Evolutionary conservation across 92 coral and sea anemone species (phyloP).

Genomic region (Bergia sp.): DNA sequence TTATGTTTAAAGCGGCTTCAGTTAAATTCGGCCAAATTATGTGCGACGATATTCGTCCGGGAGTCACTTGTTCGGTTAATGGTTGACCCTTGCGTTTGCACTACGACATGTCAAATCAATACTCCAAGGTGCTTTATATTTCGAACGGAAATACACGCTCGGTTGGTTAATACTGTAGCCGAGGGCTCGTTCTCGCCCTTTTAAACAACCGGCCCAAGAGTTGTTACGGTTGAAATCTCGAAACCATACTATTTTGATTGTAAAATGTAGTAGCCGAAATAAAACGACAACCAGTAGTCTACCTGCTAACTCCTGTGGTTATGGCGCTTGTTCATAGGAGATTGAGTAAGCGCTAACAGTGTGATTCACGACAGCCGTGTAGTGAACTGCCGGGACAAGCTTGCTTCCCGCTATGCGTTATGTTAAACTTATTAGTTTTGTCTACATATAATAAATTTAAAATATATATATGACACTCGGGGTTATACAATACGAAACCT

Average conservation of each 20-base stretch:
- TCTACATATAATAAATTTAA: conserved; percentile 4
- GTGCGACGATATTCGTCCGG: too few relatives aligned
- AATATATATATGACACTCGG: neutral
- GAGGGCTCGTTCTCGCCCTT: conserved; percentile 13
- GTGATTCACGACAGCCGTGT: neutral
- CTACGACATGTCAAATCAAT: neutral
- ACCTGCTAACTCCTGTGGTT: conserved; percentile 7
- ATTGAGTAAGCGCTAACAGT: neutral
- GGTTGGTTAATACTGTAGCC: conserved; percentile 21
- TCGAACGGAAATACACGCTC: conserved; percentile 31
- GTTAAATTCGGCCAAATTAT: too few relatives aligned
- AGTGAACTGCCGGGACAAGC: neutral
- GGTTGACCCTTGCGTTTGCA: too few relatives aligned
- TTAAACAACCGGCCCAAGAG: neutral
- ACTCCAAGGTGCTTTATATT: neutral
- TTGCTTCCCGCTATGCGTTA: conserved; percentile 26
- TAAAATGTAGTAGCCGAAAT: neutral
- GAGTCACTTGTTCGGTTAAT: too few relatives aligned
- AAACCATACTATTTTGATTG: conserved; percentile 4
- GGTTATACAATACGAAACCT: neutral
- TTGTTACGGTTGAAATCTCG: neutral
- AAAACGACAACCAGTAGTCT: conserved; percentile 21
- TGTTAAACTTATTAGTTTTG: conserved; percentile 10
- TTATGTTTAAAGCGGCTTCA: too few relatives aligned
- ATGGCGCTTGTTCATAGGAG: neutral